Evolutionary conservation across 2,797 vertebrate species (phyloP).

Genomic region (Heteromormyrus szaboi): DNA sequence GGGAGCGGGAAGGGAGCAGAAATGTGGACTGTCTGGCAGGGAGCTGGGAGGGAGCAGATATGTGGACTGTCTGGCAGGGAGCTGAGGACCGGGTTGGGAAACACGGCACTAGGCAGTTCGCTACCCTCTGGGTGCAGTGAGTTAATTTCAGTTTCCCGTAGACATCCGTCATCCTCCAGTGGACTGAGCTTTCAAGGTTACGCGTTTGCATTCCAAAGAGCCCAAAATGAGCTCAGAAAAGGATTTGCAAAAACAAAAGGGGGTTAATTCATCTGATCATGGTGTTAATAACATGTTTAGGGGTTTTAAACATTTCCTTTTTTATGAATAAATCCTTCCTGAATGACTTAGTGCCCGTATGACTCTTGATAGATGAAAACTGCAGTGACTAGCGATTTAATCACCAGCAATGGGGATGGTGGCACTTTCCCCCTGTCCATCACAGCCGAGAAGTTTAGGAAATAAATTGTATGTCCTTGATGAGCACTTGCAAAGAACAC

Average conservation of each 20-base stretch:
- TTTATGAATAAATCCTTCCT: not conserved
- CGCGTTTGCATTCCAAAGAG: not conserved
- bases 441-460: not conserved
- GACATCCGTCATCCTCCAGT: not conserved
- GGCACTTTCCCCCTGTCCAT: not conserved
- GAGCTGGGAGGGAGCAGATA: not conserved
- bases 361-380: not conserved
- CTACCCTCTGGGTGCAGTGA: not conserved
- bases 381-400: not conserved
- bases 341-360: not conserved
- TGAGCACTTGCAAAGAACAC: not conserved
- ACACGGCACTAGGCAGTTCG: not conserved
- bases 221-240: not conserved
- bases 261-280: slow-evolving; percentile 1
- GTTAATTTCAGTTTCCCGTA: not conserved
- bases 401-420: not conserved
- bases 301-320: not conserved
- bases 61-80: not conserved
- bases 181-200: not conserved
- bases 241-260: not conserved
- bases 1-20: too few relatives aligned
- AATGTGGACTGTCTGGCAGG: not conserved
- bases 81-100: not conserved
- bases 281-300: not conserved
- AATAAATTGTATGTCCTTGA: not conserved